Evolutionary conservation across 2,888 invertebrate species (phyloP), one percentile per base, ranked within the genome.

Genomic region (Agrotis clavis): DNA sequence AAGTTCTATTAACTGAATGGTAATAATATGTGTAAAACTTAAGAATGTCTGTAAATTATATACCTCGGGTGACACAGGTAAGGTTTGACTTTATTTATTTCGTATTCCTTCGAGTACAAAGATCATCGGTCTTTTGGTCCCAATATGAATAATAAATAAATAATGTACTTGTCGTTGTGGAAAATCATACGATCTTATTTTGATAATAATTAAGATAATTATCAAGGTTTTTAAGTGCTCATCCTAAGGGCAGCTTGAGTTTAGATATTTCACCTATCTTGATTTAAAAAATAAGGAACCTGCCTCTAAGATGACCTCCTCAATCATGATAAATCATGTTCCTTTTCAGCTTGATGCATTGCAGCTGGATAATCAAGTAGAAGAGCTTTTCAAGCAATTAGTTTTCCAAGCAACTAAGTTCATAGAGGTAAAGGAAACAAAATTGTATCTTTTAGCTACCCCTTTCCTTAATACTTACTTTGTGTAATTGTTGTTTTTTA

Each of bases 341-440:
- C 5, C 70, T 71, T 79, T 66, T 25, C 86, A 98, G 97, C 95
- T 98, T 77, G 98, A 98, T 94, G 98, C 98, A 45, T 96, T 97
- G n/a, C 97, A 98, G 86, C 94, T 99, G 51, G 98, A 99, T 91
- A 97, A 97, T 78, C 98, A 99, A 94, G 97, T 99, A 64, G 97
- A 97, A 77, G 97, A 97, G 78, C 95, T 98, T 62, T 96, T 98
- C 62, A 97, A 97, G 80, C 96, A 97, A 71, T 97, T 98, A 82
- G 89, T 98, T 21, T 96, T 97, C 72, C 96, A 97, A 84, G 97
- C 97, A 60, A 93, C 97, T 3, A 97, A 97, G 88, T 97, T 97
- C 87, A 95, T 98, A 83, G 97, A 97, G 90, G 98, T 98, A 94
- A 91, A 92, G 2, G 51, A 9, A 57, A 16, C 1, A 13, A 53